These are phyloP conservation scores for Ciona savignyi DNA, from an alignment of 23 tunicate species.

Conservation along the genomic window DNA sequence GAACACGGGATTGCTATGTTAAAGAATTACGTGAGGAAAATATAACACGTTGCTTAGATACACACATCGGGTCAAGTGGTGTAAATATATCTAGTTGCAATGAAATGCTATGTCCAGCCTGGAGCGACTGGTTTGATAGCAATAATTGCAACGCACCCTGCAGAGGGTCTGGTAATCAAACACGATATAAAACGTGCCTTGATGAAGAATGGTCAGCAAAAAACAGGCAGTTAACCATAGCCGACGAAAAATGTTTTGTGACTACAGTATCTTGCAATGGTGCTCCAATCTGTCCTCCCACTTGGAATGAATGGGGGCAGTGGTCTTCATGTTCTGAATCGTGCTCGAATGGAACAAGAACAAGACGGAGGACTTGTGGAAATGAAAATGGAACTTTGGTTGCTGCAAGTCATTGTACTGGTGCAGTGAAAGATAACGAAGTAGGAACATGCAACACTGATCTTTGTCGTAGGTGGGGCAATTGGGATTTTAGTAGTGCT, in stretches of 20 bases:
- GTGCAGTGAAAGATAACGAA: not conserved
- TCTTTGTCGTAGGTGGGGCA: constrained; percentile 3
- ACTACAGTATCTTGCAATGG: not conserved
- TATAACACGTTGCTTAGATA: not conserved
- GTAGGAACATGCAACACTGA: not conserved
- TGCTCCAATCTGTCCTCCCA: constrained; percentile 14
- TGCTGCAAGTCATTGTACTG: not conserved
- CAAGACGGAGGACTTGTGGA: not conserved
- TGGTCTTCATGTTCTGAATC: constrained; percentile 14
- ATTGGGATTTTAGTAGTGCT: not conserved
- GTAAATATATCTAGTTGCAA: not conserved
- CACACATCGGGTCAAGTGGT: not conserved
- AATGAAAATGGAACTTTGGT: constrained; percentile 13
- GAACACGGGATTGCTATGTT: constrained; percentile 12
- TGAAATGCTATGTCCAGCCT: not conserved
- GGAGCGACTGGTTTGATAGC: constrained; percentile 4
- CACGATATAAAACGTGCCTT: not conserved
- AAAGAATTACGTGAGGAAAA: not conserved
- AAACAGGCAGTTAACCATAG: not conserved
- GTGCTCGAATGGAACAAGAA: constrained; percentile 5
- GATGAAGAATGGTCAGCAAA: not conserved
- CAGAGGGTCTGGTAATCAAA: not conserved
- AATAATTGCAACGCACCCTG: constrained; percentile 6
- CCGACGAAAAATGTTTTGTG: not conserved
- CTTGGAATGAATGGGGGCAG: constrained; percentile 9